Conservation (phyloP, 1,140 invertebrate genomes). For the Drosophila orosa region DNA sequence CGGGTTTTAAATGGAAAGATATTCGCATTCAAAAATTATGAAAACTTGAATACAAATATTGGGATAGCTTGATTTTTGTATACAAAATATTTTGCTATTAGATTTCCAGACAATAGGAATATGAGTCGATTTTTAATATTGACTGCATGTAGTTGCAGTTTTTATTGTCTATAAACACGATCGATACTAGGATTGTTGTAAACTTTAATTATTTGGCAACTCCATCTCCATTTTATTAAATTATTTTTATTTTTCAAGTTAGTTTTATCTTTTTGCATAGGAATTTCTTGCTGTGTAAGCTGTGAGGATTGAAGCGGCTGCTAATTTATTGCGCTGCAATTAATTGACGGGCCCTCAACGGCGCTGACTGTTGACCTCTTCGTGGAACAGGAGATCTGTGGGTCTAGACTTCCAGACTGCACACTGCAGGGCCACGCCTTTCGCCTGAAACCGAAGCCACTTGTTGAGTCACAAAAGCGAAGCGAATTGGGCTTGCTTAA, state of each 20-base stretch:
- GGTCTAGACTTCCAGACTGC: constrained; percentile 15
- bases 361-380: constrained; percentile 29
- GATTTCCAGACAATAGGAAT: no score
- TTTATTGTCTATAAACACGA: no score
- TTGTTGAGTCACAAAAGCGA: constrained; percentile 17
- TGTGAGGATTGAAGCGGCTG: background rate
- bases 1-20: background rate
- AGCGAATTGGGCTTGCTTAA: background rate
- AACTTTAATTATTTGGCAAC: background rate
- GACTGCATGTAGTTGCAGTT: no score
- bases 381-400: constrained; percentile 2
- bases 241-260: background rate
- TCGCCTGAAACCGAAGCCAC: background rate
- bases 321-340: constrained; percentile 23
- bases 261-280: no score
- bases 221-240: background rate
- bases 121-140: no score
- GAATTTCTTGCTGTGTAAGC: background rate
- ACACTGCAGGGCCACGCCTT: background rate
- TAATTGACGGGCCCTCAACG: constrained; percentile 5
- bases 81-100: background rate
- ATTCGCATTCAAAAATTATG: background rate
- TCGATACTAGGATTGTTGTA: no score
- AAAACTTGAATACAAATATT: background rate
- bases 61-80: background rate